Conservation (phyloP, 2,113 vertebrate genomes). For the Neotoma lepida region DNA sequence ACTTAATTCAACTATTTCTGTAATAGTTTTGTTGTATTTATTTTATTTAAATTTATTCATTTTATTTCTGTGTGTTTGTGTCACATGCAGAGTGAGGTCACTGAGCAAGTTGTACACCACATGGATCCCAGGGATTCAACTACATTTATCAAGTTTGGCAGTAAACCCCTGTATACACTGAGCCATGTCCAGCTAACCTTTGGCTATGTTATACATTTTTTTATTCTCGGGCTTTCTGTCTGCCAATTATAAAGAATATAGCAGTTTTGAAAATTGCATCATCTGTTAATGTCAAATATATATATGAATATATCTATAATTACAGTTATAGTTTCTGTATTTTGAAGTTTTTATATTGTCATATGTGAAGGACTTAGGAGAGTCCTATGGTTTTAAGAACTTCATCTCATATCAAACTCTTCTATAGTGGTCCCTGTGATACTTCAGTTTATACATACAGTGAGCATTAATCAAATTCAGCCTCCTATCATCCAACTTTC, state of each 20-base stretch:
- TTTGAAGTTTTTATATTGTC: background rate
- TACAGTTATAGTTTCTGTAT: background rate
- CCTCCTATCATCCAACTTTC: background rate
- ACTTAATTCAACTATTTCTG: background rate
- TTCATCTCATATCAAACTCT: background rate
- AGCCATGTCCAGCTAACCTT: background rate
- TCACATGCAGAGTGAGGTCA: background rate
- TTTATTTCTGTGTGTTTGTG: background rate
- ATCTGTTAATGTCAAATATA: background rate
- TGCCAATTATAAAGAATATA: background rate
- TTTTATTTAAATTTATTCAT: background rate
- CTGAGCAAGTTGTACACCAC: background rate
- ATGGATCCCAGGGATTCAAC: background rate
- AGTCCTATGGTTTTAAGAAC: background rate
- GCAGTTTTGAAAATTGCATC: background rate
- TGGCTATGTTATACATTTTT: background rate
- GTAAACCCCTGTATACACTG: background rate
- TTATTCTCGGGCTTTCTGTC: background rate
- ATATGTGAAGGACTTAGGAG: background rate
- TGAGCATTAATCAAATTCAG: background rate
- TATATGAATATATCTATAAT: background rate
- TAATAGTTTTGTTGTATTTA: background rate
- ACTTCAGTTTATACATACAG: background rate
- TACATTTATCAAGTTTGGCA: background rate
- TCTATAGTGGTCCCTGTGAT: background rate